phyloP scores from a whole-genome alignment of 2,888 invertebrate species.

The Andrena bicolor region DNA sequence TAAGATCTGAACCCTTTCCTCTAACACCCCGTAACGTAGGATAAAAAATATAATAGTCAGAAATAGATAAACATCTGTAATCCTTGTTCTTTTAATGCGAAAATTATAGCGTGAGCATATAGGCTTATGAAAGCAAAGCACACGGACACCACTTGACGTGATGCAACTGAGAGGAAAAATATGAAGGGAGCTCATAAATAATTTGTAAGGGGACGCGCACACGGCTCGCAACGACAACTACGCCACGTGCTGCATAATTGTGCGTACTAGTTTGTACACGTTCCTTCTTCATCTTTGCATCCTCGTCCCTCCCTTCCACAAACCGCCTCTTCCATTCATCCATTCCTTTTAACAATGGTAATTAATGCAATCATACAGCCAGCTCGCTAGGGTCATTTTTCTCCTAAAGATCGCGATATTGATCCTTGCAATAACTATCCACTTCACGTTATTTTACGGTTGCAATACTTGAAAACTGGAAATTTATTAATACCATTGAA shows the following conservation, averaged over 20 bases:
- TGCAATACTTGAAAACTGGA: background rate
- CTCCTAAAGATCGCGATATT: background rate
- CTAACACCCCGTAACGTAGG: too few species aligned
- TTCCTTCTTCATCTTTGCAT: conserved; percentile 49
- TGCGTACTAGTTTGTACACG: conserved; percentile 71
- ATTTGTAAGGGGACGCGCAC: conserved; percentile 80
- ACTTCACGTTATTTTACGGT: background rate
- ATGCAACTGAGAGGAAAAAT: conserved; percentile 73
- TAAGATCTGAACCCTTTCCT: too few species aligned
- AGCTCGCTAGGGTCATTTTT: background rate
- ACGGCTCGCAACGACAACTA: conserved; percentile 67
- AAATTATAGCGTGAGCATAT: conserved; percentile 18
- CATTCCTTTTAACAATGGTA: conserved; percentile 7
- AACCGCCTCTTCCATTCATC: background rate
- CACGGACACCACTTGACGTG: conserved; percentile 12
- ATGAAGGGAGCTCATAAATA: conserved; percentile 83
- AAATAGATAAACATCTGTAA: background rate
- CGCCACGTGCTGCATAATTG: conserved; percentile 81
- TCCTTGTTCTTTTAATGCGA: background rate
- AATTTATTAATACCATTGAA: too few species aligned
- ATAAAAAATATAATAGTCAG: background rate
- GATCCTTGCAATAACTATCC: background rate
- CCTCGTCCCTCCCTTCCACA: background rate
- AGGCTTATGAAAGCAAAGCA: conserved; percentile 13
- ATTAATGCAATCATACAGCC: conserved; percentile 8